Base-by-base conservation (phyloP, 2,888 invertebrate species). In the Hyposoter didymator region DNA sequence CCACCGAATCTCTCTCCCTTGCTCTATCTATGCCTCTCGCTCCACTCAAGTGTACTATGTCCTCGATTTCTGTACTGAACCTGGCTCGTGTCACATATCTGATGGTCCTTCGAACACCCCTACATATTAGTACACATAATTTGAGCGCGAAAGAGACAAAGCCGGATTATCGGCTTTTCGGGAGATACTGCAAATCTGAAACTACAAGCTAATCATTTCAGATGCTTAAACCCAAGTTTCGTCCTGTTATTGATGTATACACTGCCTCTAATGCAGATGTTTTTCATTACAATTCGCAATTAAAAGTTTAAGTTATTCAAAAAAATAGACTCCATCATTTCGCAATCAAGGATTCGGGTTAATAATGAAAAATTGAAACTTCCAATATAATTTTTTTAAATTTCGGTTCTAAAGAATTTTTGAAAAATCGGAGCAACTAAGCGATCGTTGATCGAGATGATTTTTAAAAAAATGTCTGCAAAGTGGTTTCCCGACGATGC, bases 41-140 rank as follows among this genome's bases (percentile, higher is more conserved):
- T 35, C 32, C 17, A 19, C 5, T 52, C 12, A 32, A 19, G 52
- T 55, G 52, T 22, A 69, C 69, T 47, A 69, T 72, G 3, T 22
- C 7, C 64, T 47, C 43, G 22, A 78, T 17, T 49, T 78, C 66
- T 73, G 43, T 22, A 72, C 17, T 14, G 5, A 55, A 66, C 66
- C 73, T 70, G n/a, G 59, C 47, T 78, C 52, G 66, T 73, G 78
- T 69, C 67, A 75, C 59, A 73, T 83, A 78, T 72, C 78, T 62
- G 79, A 67, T 73, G 47, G 64, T 66, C 67, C 78, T 78, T 67
- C 67, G 66, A 55, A 55, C 62, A 73, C 59, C 45, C 59, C 39
- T 66, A 45, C 35, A 73, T 47, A 72, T 64, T 64, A 64, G 49
- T 70, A 39, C 64, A 64, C 62, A 62, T 47, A 70, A 78, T 72